Evolutionary conservation across 1,140 invertebrate genomes (phyloP), one percentile per base, ranked within the genome.

Genomic region (Drosophila eugracilis): DNA sequence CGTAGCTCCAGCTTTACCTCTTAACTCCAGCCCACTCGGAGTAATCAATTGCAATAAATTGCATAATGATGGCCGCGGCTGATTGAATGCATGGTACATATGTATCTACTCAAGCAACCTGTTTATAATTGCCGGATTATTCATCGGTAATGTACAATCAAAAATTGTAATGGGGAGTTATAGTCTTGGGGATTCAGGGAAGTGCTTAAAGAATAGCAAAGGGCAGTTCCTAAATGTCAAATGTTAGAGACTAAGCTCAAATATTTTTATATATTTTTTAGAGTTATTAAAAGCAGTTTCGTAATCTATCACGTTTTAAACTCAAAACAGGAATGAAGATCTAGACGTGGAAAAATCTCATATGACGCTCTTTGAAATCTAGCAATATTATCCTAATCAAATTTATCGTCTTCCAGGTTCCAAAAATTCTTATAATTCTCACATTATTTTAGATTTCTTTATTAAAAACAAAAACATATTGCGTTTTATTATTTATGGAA

Each of bases 21-120:
- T 53, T 5, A 15, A 28, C 28, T 28, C 37, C 69, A 41, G 39
- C 57, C 42, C 28, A 21, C 47, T 47, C 14, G n/a, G 10, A 24
- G 57, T 54, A 74, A 74, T 74, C 70, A 63, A 74, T 74, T 74
- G 58, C 49, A 44, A 36, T 34, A 39, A 41, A 74, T 74, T 74
- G 57, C 70, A 74, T 63, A 74, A 73, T 60, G 48, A 72, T 72
- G 36, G 24, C 32, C 44, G 36, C 45, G 19, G 58, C 54, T 28
- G 54, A 63, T 63, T 26, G 60, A 63, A 63, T 21, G 39, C 37
- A 55, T 39, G 22, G 17, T 48, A 9, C 39, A 26, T 44, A 32
- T 28, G 30, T 57, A 45, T 34, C 24, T 42, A 34, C 19, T 12
- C 10, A 36, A 36, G 22, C 21, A 74, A 74, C 70, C 69, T 17